Evolutionary conservation across 2,113 vertebrate genomes (phyloP), one percentile per base, ranked within the genome.

Genomic region (Brevimyrus niger): DNA sequence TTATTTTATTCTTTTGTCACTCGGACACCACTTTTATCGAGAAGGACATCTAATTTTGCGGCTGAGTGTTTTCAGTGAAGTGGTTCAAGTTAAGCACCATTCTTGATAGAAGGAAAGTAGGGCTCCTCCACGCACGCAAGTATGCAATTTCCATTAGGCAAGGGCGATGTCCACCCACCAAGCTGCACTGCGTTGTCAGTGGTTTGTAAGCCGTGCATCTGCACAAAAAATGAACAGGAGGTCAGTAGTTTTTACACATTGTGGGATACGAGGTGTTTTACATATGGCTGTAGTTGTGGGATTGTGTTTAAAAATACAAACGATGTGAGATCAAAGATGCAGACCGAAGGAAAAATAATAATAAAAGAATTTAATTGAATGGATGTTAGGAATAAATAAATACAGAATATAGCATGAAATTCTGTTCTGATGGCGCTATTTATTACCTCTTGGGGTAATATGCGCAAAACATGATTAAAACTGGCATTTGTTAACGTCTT

Each of bases 1-100:
- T 84, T 27, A 46, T n/a, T 84, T 44, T n/a, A 48, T 84, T 27
- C 98, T 98, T 76, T 19, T 98, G 97, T 97, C 17, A 17, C 46
- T 85, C 44, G 9, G 83, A 44, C 44, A 48, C 9, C 47, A 48
- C 46, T 85, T 13, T 47, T 47, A 97, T 97, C 97, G 97, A 97
- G 96, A 50, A 31, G 23, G 44, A 31, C 5, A 0, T 48, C 3
- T 35, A 76, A 47, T 47, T 47, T 85, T 47, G 83, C 46, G 27
- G 23, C 82, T 11, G 82, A 47, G 35, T 84, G 11, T 31, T 85
- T 85, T 48, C n/a, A 85, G 3, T 76, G 35, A 42, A 38, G 69
- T 76, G 35, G 35, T 7, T 38, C 31, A 76, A 31, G 35, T 76
- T 8, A 76, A 35, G 73, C 35, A 76, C 31, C 69, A 4, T 76